Percentiles rank a stretch among this genome's conserved stretches.
These are phyloP conservation scores for Limnephilus marmoratus DNA, from an alignment of 2,888 invertebrate genomes.

Conservation along the genomic window DNA sequence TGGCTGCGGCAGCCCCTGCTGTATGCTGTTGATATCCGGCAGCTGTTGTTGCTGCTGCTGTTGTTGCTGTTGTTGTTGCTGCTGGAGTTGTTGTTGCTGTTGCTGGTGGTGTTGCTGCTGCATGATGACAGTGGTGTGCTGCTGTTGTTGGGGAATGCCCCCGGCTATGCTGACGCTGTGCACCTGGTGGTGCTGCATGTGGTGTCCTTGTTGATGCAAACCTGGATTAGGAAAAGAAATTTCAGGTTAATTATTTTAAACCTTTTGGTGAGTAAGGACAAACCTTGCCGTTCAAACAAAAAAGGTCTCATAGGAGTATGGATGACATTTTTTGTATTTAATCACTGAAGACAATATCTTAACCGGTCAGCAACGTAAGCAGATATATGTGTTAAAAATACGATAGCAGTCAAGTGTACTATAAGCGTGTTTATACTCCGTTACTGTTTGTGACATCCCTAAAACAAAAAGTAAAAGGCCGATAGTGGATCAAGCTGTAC, in stretches of 20 bases:
- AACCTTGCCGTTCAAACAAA: too few relatives aligned
- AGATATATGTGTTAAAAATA: too few relatives aligned
- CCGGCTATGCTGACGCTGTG: neutral
- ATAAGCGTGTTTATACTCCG: too few relatives aligned
- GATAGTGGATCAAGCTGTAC: too few relatives aligned
- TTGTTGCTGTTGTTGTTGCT: conserved; percentile 62
- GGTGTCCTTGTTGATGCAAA: conserved; percentile 40
- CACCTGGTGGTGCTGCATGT: conserved; percentile 59
- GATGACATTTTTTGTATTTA: too few relatives aligned
- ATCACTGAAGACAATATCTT: too few relatives aligned
- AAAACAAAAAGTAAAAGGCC: too few relatives aligned
- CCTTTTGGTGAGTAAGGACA: too few relatives aligned
- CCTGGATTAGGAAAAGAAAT: neutral
- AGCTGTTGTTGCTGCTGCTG: conserved; percentile 58
- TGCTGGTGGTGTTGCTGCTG: conserved; percentile 63
- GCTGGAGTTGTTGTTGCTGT: conserved; percentile 66
- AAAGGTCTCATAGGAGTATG: too few relatives aligned
- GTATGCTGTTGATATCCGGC: conserved; percentile 62
- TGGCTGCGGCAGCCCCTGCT: conserved; percentile 63
- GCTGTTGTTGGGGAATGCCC: conserved; percentile 62
- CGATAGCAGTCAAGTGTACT: too few relatives aligned
- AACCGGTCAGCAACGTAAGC: too few relatives aligned
- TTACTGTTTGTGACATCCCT: too few relatives aligned
- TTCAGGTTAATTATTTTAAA: neutral
- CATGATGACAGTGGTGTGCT: conserved; percentile 65